Conservation (phyloP, 1,140 invertebrate genomes). For the Matsumurasca onukii region DNA sequence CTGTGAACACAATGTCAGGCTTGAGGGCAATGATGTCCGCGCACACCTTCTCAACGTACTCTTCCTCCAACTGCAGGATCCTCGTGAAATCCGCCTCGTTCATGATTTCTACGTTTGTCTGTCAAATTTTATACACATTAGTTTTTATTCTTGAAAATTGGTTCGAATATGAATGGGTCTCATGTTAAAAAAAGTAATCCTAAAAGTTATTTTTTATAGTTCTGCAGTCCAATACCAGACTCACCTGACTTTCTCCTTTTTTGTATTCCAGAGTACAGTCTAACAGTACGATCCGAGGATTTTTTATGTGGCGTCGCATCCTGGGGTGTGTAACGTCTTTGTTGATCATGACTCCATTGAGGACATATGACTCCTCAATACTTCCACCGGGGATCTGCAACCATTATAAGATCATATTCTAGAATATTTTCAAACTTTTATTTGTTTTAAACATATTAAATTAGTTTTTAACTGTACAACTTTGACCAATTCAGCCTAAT, state of each 20-base stretch:
- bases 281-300: conserved; percentile 92
- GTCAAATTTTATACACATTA: conserved; percentile 24
- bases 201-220: too few relatives aligned
- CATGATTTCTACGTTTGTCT: conserved; percentile 96
- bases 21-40: conserved; percentile 93
- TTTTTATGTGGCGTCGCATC: conserved; percentile 94
- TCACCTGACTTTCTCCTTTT: conserved; percentile 90
- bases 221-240: too few relatives aligned
- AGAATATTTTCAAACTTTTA: too few relatives aligned
- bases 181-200: too few relatives aligned
- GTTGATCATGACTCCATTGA: conserved; percentile 97
- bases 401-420: not conserved
- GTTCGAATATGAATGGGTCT: too few relatives aligned
- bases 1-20: conserved; percentile 96
- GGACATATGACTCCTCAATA: conserved; percentile 93
- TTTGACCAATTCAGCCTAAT: too few relatives aligned
- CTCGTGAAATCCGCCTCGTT: conserved; percentile 95
- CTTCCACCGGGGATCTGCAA: conserved; percentile 84
- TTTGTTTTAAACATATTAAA: too few relatives aligned
- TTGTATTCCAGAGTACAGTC: conserved; percentile 98
- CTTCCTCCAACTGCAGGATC: conserved; percentile 93
- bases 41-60: conserved; percentile 90
- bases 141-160: too few relatives aligned
- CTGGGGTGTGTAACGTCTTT: conserved; percentile 98
- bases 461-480: too few relatives aligned